Base-by-base conservation (phyloP, 2,113 vertebrate genomes). In the Pterocles orientalis region DNA sequence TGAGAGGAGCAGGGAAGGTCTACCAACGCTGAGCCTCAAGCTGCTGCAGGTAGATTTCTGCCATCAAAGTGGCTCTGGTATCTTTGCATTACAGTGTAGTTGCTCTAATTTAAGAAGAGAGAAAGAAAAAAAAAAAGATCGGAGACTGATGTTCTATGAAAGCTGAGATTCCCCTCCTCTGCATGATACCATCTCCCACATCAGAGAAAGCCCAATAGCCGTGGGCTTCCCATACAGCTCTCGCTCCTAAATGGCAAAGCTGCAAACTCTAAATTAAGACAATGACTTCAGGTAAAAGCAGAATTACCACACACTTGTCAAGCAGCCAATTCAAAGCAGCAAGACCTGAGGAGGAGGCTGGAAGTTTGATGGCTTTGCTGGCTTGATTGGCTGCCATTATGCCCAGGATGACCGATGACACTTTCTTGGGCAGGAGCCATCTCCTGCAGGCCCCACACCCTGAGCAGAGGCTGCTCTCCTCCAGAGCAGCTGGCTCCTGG, bases 221-320 rank as follows among this genome's bases (percentile, higher is more conserved):
- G 1, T 94, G 80, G 88, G 88, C 92, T 93, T 86, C 88, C 80
- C 69, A 96, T 93, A 86, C 72, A 95, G 51, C 53, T 86, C 86
- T 88, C 65, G 57, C 90, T 96, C 92, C 82, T 81, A 80, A 70
- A 86, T 31, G 41, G 86, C 83, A 95, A 92, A 93, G 69, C 86
- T 96, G 95, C 93, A 96, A 93, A 88, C 88, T 79, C 78, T 95
- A 84, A 94, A 96, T 96, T 94, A 93, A 93, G 80, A 76, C 92
- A 93, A 86, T 58, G 79, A 94, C 88, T 96, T 70, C 79, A 96
- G 95, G 94, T 97, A 92, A 94, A 88, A 92, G 92, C 61, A 96
- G 80, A 89, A 92, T 96, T 95, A 94, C 94, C 95, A 96, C 92
- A 92, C 77, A 50, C 41, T 83, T 96, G 95, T 92, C 95, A 95